A percentile compares a stretch with the other conserved stretches of the same genome.
phyloP scores from a whole-genome alignment of 2,888 invertebrate species.

The Troglohyphantes excavatus region DNA sequence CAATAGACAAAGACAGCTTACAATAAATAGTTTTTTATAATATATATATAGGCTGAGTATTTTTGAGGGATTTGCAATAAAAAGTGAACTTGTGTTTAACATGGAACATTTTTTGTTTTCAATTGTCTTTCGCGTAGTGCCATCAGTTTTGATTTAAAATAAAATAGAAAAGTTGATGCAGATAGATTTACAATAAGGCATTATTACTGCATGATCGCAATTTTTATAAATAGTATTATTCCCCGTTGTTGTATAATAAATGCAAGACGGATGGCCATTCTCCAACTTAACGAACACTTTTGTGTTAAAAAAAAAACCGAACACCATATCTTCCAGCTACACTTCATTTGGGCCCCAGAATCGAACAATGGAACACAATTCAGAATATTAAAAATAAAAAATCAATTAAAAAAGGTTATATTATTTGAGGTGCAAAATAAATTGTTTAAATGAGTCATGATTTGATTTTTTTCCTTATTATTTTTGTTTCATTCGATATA shows the following conservation, averaged over 20 bases:
- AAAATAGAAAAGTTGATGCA: background rate
- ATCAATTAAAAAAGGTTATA: constrained; percentile 39
- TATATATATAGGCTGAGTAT: too few species aligned
- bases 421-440: constrained; percentile 40
- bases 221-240: background rate
- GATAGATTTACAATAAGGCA: background rate
- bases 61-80: background rate
- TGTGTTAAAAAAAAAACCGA: too few species aligned
- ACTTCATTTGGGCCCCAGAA: background rate
- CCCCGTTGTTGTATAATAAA: background rate
- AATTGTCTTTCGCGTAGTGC: background rate
- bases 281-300: background rate
- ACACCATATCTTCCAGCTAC: background rate
- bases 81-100: too few species aligned
- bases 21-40: too few species aligned
- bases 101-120: background rate
- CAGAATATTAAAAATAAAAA: constrained; percentile 19
- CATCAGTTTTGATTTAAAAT: background rate
- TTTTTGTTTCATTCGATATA: background rate
- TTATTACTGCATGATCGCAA: background rate
- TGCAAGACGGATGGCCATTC: background rate
- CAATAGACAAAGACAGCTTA: too few species aligned
- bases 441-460: constrained; percentile 41
- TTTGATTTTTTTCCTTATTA: constrained; percentile 15
- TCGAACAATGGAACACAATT: background rate